A percentile compares a stretch with the other conserved stretches of the same genome.
Conservation (phyloP, 1,140 invertebrate genomes). For the Meteorus sp. region DNA sequence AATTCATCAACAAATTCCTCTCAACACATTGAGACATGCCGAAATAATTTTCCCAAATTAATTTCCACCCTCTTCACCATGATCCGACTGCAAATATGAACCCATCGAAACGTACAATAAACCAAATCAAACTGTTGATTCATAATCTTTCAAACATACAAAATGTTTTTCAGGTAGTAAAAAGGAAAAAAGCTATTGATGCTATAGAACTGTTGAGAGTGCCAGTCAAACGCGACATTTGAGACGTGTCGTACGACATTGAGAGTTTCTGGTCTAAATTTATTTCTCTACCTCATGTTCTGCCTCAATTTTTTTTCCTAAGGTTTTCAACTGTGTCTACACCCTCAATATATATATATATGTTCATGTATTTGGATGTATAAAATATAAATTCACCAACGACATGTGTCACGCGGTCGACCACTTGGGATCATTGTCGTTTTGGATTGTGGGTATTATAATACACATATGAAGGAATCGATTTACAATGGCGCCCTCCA, state of each 20-base stretch:
- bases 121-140: too few relatives aligned
- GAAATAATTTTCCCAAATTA: too few relatives aligned
- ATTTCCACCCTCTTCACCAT: too few relatives aligned
- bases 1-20: too few relatives aligned
- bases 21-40: too few relatives aligned
- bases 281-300: too few relatives aligned
- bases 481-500: slow-evolving; percentile 8
- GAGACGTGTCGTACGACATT: slow-evolving; percentile 32
- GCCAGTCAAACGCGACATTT: slow-evolving; percentile 34
- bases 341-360: slow-evolving; percentile 10
- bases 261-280: too few relatives aligned
- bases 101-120: too few relatives aligned
- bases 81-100: too few relatives aligned
- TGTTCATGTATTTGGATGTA: slow-evolving; percentile 7
- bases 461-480: slow-evolving; percentile 16
- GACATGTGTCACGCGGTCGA: slow-evolving; percentile 21
- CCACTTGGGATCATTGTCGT: slow-evolving; percentile 23
- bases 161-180: background rate
- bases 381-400: too few relatives aligned
- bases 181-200: slow-evolving; percentile 12
- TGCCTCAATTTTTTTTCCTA: slow-evolving; percentile 34
- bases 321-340: slow-evolving; percentile 5
- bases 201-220: slow-evolving; percentile 6
- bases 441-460: slow-evolving; percentile 17
- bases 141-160: too few relatives aligned